Percentiles rank a stretch among this genome's conserved stretches.
These are phyloP conservation scores for Urocolius indicus DNA, from an alignment of 2,113 vertebrate genomes.

Conservation along the genomic window DNA sequence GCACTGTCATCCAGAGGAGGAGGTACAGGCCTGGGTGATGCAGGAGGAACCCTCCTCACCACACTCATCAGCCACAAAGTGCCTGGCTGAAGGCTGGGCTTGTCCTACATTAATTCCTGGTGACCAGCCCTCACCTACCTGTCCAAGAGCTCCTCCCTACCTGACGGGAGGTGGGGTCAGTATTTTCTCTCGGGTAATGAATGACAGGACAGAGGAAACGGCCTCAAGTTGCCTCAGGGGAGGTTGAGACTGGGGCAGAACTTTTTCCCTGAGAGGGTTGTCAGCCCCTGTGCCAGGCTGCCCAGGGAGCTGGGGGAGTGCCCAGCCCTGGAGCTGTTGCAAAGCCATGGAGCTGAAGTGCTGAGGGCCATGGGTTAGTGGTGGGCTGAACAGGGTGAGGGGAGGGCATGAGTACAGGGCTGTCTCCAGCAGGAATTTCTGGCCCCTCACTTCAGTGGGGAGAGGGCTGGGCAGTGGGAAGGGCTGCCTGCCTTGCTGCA, in stretches of 20 bases:
- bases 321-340: no score
- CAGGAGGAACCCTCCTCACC: background rate
- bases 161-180: no score
- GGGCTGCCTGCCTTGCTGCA: background rate
- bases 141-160: background rate
- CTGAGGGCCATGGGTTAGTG: no score
- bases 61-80: background rate
- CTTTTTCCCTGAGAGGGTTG: no score
- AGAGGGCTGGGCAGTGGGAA: background rate
- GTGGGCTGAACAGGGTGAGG: no score
- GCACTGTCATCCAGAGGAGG: background rate
- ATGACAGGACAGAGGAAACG: no score
- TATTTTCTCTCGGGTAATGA: no score
- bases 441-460: background rate
- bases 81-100: background rate
- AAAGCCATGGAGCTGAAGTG: no score
- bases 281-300: no score
- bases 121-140: background rate
- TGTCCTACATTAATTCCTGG: background rate
- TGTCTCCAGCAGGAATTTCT: background rate
- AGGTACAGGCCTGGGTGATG: background rate
- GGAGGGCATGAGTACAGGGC: background rate
- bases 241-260: no score
- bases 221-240: no score
- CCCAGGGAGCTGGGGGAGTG: no score